phyloP scores from a whole-genome alignment of 2,888 invertebrate species.

The Philonicus albiceps region DNA sequence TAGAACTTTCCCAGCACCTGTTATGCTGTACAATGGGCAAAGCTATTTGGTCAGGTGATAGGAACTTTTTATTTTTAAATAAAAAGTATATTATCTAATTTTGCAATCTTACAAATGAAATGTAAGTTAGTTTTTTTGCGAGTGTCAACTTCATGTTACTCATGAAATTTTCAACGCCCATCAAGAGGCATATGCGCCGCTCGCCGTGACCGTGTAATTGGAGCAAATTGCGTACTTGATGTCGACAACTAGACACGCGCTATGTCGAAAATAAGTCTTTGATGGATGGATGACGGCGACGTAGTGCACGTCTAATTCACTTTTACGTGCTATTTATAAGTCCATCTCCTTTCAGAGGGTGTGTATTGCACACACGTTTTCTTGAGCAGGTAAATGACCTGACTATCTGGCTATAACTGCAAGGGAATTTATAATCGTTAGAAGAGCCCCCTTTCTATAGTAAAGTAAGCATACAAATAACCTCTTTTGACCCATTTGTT shows the following conservation, averaged over 20 bases:
- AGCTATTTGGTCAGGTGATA: too few relatives aligned
- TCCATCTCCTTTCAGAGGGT: background rate
- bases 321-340: background rate
- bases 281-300: constrained; percentile 6
- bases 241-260: constrained; percentile 15
- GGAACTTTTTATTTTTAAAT: too few relatives aligned
- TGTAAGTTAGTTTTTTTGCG: background rate
- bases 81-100: too few relatives aligned
- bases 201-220: background rate
- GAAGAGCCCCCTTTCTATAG: background rate
- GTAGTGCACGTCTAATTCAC: background rate
- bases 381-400: background rate
- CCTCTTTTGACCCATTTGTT: background rate
- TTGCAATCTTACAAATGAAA: background rate
- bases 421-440: background rate
- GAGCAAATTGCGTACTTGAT: constrained; percentile 6
- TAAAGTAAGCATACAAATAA: background rate
- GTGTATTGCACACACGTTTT: background rate
- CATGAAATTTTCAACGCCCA: background rate
- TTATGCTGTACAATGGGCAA: background rate
- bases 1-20: background rate
- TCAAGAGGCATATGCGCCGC: background rate
- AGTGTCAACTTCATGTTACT: background rate
- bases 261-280: constrained; percentile 11
- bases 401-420: background rate